Base-by-base conservation (phyloP, 1,140 invertebrate species). In the Lucilia cuprina region DNA sequence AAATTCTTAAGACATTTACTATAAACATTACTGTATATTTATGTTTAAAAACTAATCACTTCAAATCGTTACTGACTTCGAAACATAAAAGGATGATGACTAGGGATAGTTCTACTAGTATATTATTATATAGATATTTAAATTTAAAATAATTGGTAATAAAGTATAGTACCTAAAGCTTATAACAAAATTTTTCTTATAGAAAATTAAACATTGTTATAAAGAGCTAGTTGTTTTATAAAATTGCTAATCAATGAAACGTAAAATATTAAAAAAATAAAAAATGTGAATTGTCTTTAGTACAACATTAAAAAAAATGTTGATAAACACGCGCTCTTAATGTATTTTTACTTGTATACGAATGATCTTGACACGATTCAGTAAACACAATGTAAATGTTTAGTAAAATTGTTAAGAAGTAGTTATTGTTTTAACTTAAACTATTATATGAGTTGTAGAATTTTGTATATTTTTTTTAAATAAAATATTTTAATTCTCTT, bases 1-100 rank as follows among this genome's bases (percentile, higher is more conserved):
- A 70, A 70, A 70, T 70, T 70, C 65, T 70, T 70, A 70, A 70
- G 65, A 70, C n/a, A 70, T 41, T 41, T 41, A 41, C 35, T 41
- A 41, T 41, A 41, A 1, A 70, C n/a, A 70, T 19, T 4, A 5
- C 7, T 4, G 3, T 19, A 21, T 65, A 65, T 19, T 7, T 65
- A 65, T 65, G 5, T 55, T 17, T 7, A 55, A 55, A 55, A 8
- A 13, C 50, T 55, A 55, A 55, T 55, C 8, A 55, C 13, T 55
- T 55, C 12, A 55, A 55, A 55, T 4, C 7, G 50, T 55, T 55
- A 55, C 50, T 55, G 50, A 55, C 50, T 55, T n/a, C 12, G 10
- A 41, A 55, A 55, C 50, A 12, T 55, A 17, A 17, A 14, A 55
- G 17, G 13, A 55, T 17, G 50, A 55, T 55, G 50, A 55, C 50